Conservation (phyloP, 2,797 vertebrate species). For the Cyprinodon diabolis region DNA sequence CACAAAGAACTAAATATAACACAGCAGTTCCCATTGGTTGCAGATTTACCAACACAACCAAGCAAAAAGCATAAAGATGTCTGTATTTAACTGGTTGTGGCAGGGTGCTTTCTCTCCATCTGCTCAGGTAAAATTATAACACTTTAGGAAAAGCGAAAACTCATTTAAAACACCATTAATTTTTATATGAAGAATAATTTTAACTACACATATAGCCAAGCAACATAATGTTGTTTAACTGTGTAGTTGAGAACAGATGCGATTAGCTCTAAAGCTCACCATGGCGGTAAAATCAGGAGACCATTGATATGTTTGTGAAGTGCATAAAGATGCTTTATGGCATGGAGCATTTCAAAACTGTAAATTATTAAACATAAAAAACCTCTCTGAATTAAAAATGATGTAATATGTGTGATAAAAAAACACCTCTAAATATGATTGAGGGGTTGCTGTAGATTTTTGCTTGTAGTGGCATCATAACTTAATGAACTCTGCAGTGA, state of each 20-base stretch:
- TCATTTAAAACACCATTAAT: constrained; percentile 5
- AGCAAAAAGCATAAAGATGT: constrained; percentile 4
- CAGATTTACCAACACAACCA: background rate
- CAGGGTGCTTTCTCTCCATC: background rate
- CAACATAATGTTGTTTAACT: background rate
- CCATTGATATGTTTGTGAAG: background rate
- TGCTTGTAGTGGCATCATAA: background rate
- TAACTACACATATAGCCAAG: background rate
- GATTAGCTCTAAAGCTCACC: background rate
- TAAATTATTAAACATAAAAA: background rate
- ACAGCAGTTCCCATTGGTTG: background rate
- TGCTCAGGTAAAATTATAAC: background rate
- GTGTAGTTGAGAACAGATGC: background rate
- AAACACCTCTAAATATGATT: background rate
- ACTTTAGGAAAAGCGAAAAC: background rate
- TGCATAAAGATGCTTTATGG: background rate
- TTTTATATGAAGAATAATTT: constrained; percentile 2
- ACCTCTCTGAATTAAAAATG: background rate
- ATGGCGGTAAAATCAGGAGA: background rate
- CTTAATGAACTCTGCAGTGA: too few species aligned
- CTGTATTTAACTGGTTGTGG: background rate
- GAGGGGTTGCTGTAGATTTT: background rate
- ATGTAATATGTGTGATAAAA: background rate
- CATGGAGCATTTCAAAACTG: background rate
- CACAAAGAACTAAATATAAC: background rate